phyloP scores from a whole-genome alignment of 2,113 vertebrate genomes.

The Cavia aperea region DNA sequence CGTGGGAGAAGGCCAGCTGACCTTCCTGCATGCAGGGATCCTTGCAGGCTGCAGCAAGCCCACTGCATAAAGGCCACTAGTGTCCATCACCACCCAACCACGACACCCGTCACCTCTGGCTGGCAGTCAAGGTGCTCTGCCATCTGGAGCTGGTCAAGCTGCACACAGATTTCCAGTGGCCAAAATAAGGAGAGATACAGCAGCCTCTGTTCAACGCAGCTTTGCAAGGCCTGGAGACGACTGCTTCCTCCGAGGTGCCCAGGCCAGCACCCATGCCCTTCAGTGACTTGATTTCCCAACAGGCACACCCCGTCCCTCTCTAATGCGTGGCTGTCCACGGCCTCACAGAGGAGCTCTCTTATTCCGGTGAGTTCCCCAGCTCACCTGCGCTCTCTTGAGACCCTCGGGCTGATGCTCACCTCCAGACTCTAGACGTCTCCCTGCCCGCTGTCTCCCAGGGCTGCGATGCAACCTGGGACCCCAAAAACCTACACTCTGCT shows the following conservation, averaged over 20 bases:
- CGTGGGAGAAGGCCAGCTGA: neutral
- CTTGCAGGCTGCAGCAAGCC: neutral
- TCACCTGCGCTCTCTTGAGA: neutral
- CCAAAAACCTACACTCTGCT: neutral
- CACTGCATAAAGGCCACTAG: neutral
- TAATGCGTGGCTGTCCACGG: neutral
- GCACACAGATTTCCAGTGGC: neutral
- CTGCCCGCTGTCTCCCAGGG: neutral
- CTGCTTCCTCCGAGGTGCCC: neutral
- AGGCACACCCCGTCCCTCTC: neutral
- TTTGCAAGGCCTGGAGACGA: neutral
- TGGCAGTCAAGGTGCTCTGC: neutral
- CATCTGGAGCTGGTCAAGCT: neutral
- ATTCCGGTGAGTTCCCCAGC: fast-evolving
- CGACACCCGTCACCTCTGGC: slow-evolving; percentile 8
- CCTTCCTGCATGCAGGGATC: neutral
- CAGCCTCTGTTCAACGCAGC: neutral
- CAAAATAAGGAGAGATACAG: neutral
- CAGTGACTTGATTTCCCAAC: neutral
- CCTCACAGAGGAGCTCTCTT: neutral
- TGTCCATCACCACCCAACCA: neutral
- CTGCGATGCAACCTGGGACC: neutral
- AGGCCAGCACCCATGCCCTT: too few relatives aligned
- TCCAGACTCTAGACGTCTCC: neutral
- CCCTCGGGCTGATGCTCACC: neutral